Percentiles rank a stretch among this genome's conserved stretches.
phyloP scores from a whole-genome alignment of 2,797 vertebrate genomes.

The Avahi laniger region DNA sequence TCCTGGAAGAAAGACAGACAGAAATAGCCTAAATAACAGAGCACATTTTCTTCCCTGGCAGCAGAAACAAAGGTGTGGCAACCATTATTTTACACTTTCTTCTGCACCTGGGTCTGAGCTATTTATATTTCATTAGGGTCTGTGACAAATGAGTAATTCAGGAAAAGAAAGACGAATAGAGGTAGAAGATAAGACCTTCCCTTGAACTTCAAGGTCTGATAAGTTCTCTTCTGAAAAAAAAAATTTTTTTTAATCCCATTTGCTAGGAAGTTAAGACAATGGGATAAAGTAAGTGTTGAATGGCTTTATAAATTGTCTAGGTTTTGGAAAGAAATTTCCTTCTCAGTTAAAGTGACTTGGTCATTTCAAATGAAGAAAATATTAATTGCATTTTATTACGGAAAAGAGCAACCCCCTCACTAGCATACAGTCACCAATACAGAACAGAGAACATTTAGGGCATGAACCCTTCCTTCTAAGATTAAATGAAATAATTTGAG shows the following conservation, averaged over 20 bases:
- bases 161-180: conserved; percentile 9
- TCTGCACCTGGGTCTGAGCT: background rate
- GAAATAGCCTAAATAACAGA: background rate
- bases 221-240: background rate
- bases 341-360: background rate
- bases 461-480: background rate
- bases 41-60: background rate
- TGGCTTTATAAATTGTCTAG: background rate
- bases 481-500: background rate
- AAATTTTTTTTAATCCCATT: background rate
- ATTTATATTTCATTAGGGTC: background rate
- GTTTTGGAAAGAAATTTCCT: background rate
- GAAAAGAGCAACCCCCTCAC: conserved; percentile 6
- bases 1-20: background rate
- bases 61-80: background rate
- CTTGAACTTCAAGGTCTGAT: background rate
- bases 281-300: background rate
- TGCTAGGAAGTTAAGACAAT: background rate
- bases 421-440: background rate
- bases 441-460: background rate
- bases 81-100: background rate
- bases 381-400: background rate
- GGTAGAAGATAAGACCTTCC: background rate
- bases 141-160: background rate
- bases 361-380: conserved; percentile 1